Evolutionary conservation across 2,797 vertebrate genomes (phyloP).

Genomic region (Neosilurus mollespiculum): DNA sequence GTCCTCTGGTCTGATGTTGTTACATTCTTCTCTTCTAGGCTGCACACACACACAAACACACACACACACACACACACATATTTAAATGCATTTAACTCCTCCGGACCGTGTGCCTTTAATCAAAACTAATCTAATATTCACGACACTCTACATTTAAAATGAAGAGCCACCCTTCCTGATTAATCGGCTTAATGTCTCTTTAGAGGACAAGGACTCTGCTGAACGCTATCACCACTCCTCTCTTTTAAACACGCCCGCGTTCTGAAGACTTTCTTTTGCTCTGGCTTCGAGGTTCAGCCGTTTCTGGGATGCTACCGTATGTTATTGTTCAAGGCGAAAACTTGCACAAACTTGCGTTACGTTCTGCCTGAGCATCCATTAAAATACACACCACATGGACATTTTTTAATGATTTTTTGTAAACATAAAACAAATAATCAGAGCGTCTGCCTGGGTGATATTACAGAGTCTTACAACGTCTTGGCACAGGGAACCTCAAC

Average conservation of each 20-base stretch:
- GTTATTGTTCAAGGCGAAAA: conserved; percentile 67
- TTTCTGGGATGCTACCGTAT: conserved; percentile 31
- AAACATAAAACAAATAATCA: conserved; percentile 60
- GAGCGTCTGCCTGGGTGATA: conserved; percentile 72
- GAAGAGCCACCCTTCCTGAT: conserved; percentile 35
- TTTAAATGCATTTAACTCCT: conserved; percentile 22
- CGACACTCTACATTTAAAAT: conserved; percentile 30
- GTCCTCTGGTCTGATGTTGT: conserved; percentile 77
- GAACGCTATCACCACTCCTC: conserved; percentile 7
- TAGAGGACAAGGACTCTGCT: conserved; percentile 35
- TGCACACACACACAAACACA: conserved; percentile 56
- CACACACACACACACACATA: conserved; percentile 38
- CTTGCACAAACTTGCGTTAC: conserved; percentile 67
- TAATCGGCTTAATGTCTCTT: conserved; percentile 39
- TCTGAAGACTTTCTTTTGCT: conserved; percentile 26
- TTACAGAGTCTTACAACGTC: conserved; percentile 63
- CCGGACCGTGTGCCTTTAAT: conserved; percentile 34
- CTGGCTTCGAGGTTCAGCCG: conserved; percentile 57
- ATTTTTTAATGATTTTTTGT: conserved; percentile 66
- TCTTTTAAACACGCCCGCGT: neutral
- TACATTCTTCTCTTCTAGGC: conserved; percentile 81
- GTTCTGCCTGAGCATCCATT: conserved; percentile 59
- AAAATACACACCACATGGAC: conserved; percentile 70
- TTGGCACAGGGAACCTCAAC: conserved; percentile 22
- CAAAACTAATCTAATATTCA: conserved; percentile 37